Evolutionary conservation across 2,888 invertebrate species (phyloP), one percentile per base, ranked within the genome.

Genomic region (Scaptodrosophila latifasciaeformis): DNA sequence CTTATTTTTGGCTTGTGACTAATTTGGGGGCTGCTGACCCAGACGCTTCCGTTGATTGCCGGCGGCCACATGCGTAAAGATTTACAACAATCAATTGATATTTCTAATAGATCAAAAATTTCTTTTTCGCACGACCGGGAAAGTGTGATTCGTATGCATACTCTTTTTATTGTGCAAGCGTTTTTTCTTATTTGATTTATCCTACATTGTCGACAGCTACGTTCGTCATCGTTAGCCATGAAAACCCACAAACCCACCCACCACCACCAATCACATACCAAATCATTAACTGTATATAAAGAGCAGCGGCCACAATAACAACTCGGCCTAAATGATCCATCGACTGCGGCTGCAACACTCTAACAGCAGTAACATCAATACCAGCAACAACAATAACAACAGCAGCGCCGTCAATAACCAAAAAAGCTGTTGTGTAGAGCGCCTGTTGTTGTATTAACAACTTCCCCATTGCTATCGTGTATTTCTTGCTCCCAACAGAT

Each of bases 11-110:
- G 68, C 72, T 64, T 69, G 39, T 40, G 72, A 72, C 76, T 64
- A 79, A 79, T 69, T 77, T 63, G 62, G n/a, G n/a, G n/a, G 61
- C 56, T 54, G 56, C 46, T 80, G 68, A 71, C 64, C 74, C 70
- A 81, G 70, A 68, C 76, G 71, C 82, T 81, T 82, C 79, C 83
- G 82, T 65, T 67, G 78, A 65, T 70, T 69, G 70, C 70, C 70
- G 70, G 62, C 62, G 58, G 65, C 15, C 47, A 58, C 42, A 59
- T 68, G 75, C 66, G 67, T 70, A 58, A 37, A 67, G 5, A 17
- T 7, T 2, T 1, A 0, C 35, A 35, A 10, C 1, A 35, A 12
- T n/a, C 35, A 35, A 12, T 5, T 5, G 15, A 35, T 6, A 3
- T 4, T 24, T 24, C 7, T 7, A 24, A 5, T 15, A 17, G 2